phyloP scores from a whole-genome alignment of 2,113 vertebrate species.

The Apteryx mantelli region DNA sequence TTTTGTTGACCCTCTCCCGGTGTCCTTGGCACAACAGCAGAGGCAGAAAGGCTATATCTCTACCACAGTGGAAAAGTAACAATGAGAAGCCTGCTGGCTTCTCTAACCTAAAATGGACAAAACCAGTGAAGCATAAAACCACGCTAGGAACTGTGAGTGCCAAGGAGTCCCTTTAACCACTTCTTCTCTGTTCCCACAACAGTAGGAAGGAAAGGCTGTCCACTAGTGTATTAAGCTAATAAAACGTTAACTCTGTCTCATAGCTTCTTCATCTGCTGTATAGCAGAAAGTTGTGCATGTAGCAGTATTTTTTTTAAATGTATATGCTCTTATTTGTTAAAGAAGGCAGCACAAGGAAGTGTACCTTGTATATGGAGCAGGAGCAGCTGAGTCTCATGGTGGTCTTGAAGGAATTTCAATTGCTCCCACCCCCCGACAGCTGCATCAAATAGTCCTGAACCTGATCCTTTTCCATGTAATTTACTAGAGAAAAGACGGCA shows the following conservation, averaged over 20 bases:
- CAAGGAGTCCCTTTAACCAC: background rate
- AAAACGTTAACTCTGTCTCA: background rate
- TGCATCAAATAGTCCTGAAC: background rate
- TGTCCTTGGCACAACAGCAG: background rate
- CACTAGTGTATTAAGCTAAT: background rate
- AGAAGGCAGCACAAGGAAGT: background rate
- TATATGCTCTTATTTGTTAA: background rate
- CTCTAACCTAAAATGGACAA: background rate
- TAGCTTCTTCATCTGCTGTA: background rate
- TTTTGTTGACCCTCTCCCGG: background rate
- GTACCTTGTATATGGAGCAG: background rate
- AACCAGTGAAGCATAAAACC: background rate
- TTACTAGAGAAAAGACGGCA: background rate
- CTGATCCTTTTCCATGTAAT: background rate
- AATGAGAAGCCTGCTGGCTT: background rate
- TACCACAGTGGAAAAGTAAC: background rate
- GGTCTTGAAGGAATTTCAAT: background rate
- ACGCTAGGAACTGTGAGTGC: background rate
- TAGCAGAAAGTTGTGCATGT: background rate
- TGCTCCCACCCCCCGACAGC: background rate
- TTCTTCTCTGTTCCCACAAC: background rate
- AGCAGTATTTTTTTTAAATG: background rate
- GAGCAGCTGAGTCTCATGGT: background rate
- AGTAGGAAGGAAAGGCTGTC: background rate
- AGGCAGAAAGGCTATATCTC: background rate